A percentile compares a stretch with the other conserved stretches of the same genome.
These are phyloP conservation scores for Colinus virginianus DNA, from an alignment of 2,113 vertebrate species.

Conservation along the genomic window DNA sequence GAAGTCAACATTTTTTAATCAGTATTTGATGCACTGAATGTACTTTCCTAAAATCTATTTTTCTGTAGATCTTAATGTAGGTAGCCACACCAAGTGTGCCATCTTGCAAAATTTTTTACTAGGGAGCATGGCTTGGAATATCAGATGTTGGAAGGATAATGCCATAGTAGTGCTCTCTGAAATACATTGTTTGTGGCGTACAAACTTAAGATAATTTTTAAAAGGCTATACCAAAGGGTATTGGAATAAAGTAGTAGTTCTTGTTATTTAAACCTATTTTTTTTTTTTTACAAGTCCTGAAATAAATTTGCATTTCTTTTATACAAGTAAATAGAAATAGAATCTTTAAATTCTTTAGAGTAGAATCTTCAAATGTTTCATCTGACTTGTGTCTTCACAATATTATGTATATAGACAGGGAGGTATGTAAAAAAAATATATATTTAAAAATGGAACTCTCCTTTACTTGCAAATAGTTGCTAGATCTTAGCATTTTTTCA, in stretches of 20 bases:
- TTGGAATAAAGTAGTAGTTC: not conserved
- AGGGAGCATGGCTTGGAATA: not conserved
- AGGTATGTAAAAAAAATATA: not conserved
- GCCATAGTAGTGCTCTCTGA: not conserved
- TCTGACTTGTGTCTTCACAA: not conserved
- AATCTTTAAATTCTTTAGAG: not conserved
- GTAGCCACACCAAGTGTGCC: not conserved
- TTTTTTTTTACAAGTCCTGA: not conserved
- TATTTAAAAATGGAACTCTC: not conserved
- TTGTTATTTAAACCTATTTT: not conserved
- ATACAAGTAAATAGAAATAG: not conserved
- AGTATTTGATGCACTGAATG: not conserved
- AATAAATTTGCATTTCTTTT: not conserved
- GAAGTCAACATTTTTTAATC: not conserved
- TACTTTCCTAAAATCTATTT: not conserved
- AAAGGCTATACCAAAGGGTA: not conserved
- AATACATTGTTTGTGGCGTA: not conserved
- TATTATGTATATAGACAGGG: not conserved
- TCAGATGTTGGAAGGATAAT: not conserved
- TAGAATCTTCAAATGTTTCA: not conserved
- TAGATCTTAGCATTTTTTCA: not conserved
- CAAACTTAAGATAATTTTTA: not conserved
- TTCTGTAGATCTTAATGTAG: not conserved
- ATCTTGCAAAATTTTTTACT: not conserved
- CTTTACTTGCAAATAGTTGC: not conserved